Percentiles rank a stretch among this genome's conserved stretches.
These are phyloP conservation scores for Nomia melanderi DNA, from an alignment of 1,140 invertebrate genomes.

Conservation along the genomic window DNA sequence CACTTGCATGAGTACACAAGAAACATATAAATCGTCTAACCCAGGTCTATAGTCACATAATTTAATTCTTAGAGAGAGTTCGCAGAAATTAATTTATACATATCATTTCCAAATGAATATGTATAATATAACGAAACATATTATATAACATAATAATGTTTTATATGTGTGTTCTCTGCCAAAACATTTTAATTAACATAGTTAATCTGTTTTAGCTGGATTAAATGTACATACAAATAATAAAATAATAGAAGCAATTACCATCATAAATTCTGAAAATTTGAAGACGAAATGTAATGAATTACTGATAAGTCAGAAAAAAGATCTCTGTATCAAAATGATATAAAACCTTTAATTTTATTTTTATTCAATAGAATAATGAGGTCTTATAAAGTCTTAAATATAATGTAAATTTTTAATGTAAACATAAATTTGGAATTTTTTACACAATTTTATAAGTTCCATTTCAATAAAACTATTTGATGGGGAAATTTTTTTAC, in stretches of 20 bases:
- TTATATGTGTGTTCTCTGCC: conserved; percentile 7
- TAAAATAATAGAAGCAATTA: neutral
- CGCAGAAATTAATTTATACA: neutral
- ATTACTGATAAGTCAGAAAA: neutral
- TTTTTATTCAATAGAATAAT: neutral
- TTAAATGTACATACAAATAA: conserved; percentile 16
- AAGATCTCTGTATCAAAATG: neutral
- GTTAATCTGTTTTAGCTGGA: conserved; percentile 7
- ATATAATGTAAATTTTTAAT: neutral
- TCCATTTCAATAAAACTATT: neutral
- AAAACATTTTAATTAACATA: conserved; percentile 26
- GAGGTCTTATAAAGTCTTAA: neutral
- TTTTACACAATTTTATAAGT: neutral
- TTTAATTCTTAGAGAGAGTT: conserved; percentile 17
- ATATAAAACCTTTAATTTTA: neutral
- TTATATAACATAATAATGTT: conserved; percentile 2
- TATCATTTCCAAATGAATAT: conserved; percentile 10
- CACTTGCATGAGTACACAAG: conserved; percentile 13
- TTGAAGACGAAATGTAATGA: neutral
- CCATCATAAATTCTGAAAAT: too few relatives aligned
- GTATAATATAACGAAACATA: conserved; percentile 15
- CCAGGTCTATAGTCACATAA: neutral
- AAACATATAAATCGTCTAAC: neutral
- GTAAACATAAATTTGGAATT: neutral
- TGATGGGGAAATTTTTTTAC: neutral